These are phyloP conservation scores for Nesidiocoris tenuis DNA, from an alignment of 2,888 invertebrate genomes.

Conservation along the genomic window DNA sequence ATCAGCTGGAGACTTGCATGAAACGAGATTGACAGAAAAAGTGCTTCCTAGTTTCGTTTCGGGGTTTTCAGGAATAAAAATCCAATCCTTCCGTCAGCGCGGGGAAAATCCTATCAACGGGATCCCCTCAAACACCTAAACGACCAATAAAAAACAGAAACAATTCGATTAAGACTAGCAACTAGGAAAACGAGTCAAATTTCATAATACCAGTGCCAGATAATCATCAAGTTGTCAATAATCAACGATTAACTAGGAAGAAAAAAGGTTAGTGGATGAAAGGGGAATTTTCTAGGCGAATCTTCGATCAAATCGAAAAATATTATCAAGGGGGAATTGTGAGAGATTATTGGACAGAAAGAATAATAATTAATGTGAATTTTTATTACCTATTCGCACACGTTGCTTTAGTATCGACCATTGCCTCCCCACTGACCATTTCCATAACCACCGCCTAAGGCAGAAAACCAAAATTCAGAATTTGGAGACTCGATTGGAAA, in stretches of 20 bases:
- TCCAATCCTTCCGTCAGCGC: slow-evolving; percentile 27
- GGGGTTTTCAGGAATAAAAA: slow-evolving; percentile 18
- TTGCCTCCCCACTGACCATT: slow-evolving; percentile 36
- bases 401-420: slow-evolving; percentile 33
- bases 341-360: too few species aligned
- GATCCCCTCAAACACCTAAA: slow-evolving; percentile 30
- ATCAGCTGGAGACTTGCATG: neutral
- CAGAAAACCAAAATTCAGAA: slow-evolving; percentile 3
- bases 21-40: slow-evolving; percentile 6
- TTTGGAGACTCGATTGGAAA: neutral
- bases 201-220: neutral
- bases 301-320: too few species aligned
- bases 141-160: slow-evolving; percentile 14
- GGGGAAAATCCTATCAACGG: slow-evolving; percentile 26
- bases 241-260: too few species aligned
- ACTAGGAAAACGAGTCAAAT: neutral
- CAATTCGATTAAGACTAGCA: slow-evolving; percentile 3
- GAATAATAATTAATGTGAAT: too few species aligned
- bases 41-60: neutral
- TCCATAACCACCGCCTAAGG: slow-evolving; percentile 40
- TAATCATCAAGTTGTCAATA: too few species aligned
- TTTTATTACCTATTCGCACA: slow-evolving; percentile 24
- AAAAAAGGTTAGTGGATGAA: too few species aligned
- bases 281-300: too few species aligned
- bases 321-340: too few species aligned